phyloP scores from a whole-genome alignment of 2,113 vertebrate genomes.

The Pavo muticus region DNA sequence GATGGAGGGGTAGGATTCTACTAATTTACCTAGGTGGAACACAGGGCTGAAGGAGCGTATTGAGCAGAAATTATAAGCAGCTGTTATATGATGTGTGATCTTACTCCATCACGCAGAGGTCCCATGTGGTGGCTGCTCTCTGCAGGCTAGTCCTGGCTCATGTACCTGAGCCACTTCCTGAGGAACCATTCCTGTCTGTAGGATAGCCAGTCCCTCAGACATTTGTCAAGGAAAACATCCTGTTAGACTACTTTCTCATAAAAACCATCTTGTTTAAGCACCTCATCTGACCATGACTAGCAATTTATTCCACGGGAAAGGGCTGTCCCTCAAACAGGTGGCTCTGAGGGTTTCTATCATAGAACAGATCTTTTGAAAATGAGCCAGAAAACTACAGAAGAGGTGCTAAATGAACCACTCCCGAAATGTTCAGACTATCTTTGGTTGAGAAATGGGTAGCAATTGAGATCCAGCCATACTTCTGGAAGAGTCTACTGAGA shows the following conservation, averaged over 20 bases:
- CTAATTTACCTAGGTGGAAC: background rate
- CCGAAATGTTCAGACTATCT: background rate
- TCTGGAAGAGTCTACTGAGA: constrained; percentile 28
- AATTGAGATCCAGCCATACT: constrained; percentile 9
- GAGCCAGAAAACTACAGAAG: background rate
- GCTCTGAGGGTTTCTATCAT: background rate
- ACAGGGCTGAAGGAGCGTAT: background rate
- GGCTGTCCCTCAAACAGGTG: background rate
- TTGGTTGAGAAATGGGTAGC: background rate
- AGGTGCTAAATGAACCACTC: background rate
- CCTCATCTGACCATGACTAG: background rate
- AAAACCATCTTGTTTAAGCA: background rate
- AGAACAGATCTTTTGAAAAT: background rate
- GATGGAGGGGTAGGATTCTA: background rate
- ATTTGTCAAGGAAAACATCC: background rate
- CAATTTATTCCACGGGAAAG: background rate
- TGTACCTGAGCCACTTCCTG: background rate
- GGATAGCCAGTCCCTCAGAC: background rate
- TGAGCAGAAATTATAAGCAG: background rate
- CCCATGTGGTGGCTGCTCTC: background rate
- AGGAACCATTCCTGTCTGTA: rapidly evolving
- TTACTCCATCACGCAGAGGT: rapidly evolving
- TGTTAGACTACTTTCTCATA: background rate
- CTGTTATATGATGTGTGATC: too few species aligned
- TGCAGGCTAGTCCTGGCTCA: background rate